Conservation (phyloP, 2,113 vertebrate genomes). For the Condylura cristata region DNA sequence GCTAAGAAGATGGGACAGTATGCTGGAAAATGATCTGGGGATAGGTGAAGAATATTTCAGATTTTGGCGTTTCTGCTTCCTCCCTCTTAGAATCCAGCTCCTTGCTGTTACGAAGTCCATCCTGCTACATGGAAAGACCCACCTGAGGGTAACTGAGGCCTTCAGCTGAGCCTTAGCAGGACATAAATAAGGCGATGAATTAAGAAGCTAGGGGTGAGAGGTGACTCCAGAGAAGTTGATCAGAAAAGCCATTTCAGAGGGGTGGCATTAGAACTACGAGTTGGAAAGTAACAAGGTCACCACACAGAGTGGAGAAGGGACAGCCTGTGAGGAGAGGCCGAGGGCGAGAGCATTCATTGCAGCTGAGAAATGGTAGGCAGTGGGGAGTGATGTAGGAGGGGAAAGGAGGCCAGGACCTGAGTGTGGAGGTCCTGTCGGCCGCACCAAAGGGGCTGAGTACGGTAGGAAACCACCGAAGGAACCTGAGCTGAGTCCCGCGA, state of each 20-base stretch:
- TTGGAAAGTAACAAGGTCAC: not conserved
- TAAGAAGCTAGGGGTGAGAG: not conserved
- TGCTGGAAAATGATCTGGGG: not conserved
- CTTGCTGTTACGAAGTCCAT: not conserved
- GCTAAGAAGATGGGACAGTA: not conserved
- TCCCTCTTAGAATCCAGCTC: not conserved
- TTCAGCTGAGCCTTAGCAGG: not conserved
- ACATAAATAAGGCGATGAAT: not conserved
- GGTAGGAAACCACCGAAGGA: not conserved
- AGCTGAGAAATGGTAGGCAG: not conserved
- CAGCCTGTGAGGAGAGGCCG: not conserved
- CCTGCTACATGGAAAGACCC: not conserved
- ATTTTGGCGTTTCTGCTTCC: not conserved
- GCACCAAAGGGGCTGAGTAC: not conserved
- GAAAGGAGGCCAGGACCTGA: not conserved
- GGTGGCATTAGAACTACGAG: not conserved
- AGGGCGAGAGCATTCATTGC: not conserved
- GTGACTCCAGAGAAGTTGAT: not conserved
- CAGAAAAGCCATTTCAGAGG: not conserved
- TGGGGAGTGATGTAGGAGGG: not conserved
- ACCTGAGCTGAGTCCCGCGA: no score
- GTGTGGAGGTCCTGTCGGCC: not conserved
- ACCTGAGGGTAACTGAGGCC: not conserved
- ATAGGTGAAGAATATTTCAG: not conserved
- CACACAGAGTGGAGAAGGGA: not conserved